These are phyloP conservation scores for Siniperca knerii DNA, from an alignment of 2,113 vertebrate species.

Conservation along the genomic window DNA sequence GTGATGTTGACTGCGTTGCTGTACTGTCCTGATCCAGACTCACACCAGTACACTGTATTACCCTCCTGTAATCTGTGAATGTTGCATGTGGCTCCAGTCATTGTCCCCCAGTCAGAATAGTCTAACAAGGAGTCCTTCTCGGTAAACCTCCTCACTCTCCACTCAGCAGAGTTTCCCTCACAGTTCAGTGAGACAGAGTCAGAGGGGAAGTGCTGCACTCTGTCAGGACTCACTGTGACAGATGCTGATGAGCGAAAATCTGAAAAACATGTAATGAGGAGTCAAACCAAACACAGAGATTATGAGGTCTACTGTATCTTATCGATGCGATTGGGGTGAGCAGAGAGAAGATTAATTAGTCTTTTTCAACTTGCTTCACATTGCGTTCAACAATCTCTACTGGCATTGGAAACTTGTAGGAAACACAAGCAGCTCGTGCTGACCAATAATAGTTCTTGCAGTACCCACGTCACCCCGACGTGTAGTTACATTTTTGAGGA, in stretches of 20 bases:
- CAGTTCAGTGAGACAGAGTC: constrained; percentile 39
- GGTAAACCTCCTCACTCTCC: not conserved
- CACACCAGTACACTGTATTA: constrained; percentile 57
- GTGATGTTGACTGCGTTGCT: constrained; percentile 63
- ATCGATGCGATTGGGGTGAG: no score
- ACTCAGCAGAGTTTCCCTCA: constrained; percentile 15
- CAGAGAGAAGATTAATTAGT: no score
- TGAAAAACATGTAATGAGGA: not conserved
- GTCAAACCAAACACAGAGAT: no score
- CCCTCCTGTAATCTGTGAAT: not conserved
- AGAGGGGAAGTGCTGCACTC: constrained; percentile 30
- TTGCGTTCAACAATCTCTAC: no score
- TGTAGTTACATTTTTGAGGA: no score
- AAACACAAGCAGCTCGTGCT: no score
- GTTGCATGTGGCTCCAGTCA: constrained; percentile 15
- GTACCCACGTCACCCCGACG: no score
- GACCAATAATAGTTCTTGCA: no score
- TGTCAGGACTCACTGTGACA: constrained; percentile 41
- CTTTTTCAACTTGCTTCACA: no score
- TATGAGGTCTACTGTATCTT: no score
- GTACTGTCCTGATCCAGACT: constrained; percentile 51
- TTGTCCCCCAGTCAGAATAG: not conserved
- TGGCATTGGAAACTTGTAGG: no score
- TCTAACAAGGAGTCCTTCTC: rapidly evolving
- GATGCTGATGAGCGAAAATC: constrained; percentile 14